A percentile compares a stretch with the other conserved stretches of the same genome.
Conservation (phyloP, 2,797 vertebrate species). For the Tokudaia muenninki region DNA sequence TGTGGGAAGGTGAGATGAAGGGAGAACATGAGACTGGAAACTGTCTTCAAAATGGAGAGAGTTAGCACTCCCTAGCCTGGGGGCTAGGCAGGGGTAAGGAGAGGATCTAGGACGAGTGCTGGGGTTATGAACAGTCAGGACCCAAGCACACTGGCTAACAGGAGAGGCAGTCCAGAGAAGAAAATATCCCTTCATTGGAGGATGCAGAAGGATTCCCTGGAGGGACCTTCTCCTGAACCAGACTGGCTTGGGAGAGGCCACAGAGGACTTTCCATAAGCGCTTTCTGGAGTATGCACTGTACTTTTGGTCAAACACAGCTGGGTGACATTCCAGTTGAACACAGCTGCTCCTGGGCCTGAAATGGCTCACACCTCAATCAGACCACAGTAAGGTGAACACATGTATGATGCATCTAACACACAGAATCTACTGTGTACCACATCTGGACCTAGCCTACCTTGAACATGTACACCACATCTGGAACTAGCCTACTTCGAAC, state of each 20-base stretch:
- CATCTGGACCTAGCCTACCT: neutral
- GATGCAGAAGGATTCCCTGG: accelerated
- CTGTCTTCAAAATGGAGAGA: neutral
- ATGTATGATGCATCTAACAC: neutral
- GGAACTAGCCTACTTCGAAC: neutral
- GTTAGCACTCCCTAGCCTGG: neutral
- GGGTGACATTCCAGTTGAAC: neutral
- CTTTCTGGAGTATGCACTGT: neutral
- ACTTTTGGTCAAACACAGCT: neutral
- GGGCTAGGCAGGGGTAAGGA: neutral
- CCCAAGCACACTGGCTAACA: neutral
- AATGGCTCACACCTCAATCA: neutral
- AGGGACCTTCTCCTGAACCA: neutral
- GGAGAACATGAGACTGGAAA: neutral
- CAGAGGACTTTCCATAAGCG: neutral
- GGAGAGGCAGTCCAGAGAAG: neutral
- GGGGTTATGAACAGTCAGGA: neutral
- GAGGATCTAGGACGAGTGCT: no score
- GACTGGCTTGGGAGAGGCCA: neutral
- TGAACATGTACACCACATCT: neutral
- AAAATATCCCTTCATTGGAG: no score
- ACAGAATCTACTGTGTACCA: neutral
- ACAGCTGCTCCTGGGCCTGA: neutral
- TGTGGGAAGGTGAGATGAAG: neutral
- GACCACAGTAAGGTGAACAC: neutral